A percentile compares a stretch with the other conserved stretches of the same genome.
Conservation (phyloP, 2,113 vertebrate genomes). For the Naja naja region DNA sequence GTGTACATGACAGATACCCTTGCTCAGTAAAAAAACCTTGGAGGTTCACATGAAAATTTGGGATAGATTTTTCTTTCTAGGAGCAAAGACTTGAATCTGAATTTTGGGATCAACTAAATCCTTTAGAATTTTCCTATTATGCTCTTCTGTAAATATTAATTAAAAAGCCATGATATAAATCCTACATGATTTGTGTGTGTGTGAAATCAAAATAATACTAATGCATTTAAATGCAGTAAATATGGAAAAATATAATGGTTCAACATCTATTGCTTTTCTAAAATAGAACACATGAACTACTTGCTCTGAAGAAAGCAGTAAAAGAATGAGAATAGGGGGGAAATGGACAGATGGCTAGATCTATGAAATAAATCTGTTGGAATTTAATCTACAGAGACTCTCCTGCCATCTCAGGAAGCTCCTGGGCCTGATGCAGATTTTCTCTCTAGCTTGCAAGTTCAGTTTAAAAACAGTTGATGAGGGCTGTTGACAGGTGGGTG, state of each 20-base stretch:
- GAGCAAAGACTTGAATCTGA: constrained; percentile 10
- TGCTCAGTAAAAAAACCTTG: not conserved
- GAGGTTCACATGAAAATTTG: not conserved
- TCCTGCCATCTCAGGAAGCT: not conserved
- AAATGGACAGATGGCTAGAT: not conserved
- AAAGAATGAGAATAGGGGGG: not conserved
- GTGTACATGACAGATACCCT: not conserved
- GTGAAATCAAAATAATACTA: constrained; percentile 43
- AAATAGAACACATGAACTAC: not conserved
- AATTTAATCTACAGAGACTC: not conserved
- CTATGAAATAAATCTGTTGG: not conserved
- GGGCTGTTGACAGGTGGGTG: not conserved
- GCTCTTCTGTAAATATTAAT: not conserved
- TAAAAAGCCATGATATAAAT: not conserved
- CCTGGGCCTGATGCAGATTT: not conserved
- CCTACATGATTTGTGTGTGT: constrained; percentile 23
- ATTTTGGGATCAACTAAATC: not conserved
- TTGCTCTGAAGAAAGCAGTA: not conserved
- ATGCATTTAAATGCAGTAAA: constrained; percentile 71
- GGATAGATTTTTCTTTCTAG: not conserved
- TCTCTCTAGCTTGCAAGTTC: not conserved
- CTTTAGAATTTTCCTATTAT: not conserved
- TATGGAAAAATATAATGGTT: constrained; percentile 35
- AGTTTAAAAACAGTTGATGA: not conserved
- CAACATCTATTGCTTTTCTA: not conserved